phyloP scores from a whole-genome alignment of 2,113 vertebrate genomes.

The Trichomycterus rosablanca region DNA sequence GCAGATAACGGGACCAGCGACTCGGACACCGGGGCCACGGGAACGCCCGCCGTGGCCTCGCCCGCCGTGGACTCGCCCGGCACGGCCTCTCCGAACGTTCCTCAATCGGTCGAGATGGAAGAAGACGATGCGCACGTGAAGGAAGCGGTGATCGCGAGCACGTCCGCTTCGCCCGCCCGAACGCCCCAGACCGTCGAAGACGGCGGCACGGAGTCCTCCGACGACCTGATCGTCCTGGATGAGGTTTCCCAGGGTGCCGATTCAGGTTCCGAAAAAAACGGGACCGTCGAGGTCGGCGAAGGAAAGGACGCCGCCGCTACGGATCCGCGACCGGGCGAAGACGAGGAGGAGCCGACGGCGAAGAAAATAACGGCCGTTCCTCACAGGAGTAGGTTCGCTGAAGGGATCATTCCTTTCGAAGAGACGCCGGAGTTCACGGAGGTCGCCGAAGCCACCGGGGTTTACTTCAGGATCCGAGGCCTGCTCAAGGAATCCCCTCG shows the following conservation, averaged over 20 bases:
- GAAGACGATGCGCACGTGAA: too few species aligned
- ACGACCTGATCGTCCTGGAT: conserved; percentile 40
- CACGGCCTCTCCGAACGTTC: too few species aligned
- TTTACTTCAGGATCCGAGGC: conserved; percentile 85
- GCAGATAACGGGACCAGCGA: conserved; percentile 82
- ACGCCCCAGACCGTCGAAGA: conserved; percentile 6
- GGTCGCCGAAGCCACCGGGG: conserved; percentile 87
- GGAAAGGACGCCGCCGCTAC: neutral
- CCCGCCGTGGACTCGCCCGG: conserved; percentile 63
- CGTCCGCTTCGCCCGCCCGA: conserved; percentile 6
- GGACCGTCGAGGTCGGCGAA: neutral
- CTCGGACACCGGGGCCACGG: conserved; percentile 68
- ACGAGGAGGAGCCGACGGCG: neutral
- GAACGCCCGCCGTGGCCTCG: conserved; percentile 74
- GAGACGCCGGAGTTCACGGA: conserved; percentile 94
- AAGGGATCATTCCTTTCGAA: conserved; percentile 89
- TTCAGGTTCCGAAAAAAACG: conserved; percentile 23
- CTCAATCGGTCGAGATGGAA: conserved; percentile 43
- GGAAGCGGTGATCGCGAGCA: conserved; percentile 28
- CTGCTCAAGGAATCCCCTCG: conserved; percentile 88
- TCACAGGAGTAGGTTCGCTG: conserved; percentile 88
- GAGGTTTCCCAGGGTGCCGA: conserved; percentile 23
- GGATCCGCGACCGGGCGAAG: neutral
- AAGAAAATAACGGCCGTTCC: conserved; percentile 69
- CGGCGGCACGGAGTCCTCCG: neutral